Evolutionary conservation across 30 jellyfish, hydroid and myxozoan species (phyloP), one percentile per base, ranked within the genome.

Genomic region (Haliclystus octoradiatus): DNA sequence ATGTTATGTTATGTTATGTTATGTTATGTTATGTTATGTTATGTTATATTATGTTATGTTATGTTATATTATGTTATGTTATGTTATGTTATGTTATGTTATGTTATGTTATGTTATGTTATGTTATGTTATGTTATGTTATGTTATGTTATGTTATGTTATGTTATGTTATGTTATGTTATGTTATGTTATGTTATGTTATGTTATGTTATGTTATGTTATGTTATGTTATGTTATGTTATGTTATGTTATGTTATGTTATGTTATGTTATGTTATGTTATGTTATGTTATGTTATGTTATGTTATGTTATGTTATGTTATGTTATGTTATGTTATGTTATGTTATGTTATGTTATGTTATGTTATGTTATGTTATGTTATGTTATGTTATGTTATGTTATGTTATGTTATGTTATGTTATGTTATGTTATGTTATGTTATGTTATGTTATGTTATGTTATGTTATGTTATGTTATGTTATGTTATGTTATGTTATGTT

Each of bases 11-110:
- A 68, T 28, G 72, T 49, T 50, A 68, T 68, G 72, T 49, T 50
- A 68, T 68, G 40, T 49, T 68, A 28, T 68, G 72, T 69, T 68
- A 68, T 68, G 49, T 69, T 49, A 49, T 52, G 75, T 63, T 53
- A 70, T 70, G 75, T 61, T 70, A 70, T 72, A 65, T 47, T 72
- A 51, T 72, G 75, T 47, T 72, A 72, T 72, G 82, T 66, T 72
- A 51, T 72, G 75, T 66, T 61, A 72, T 72, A 73, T 66, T 61
- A 72, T 53, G 75, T 47, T 61, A 51, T 72, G 75, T 25, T 72
- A 72, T 72, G 75, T 66, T 72, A 72, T 52, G 75, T 47, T 61
- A 72, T 25, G 75, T 66, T 61, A 72, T 72, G 75, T 40, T 72
- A 61, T 72, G 53, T 40, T 72, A 5, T 53, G 62, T 66, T 52